Base-by-base conservation (phyloP, 2,113 vertebrate species). In the Scytalopus superciliaris region DNA sequence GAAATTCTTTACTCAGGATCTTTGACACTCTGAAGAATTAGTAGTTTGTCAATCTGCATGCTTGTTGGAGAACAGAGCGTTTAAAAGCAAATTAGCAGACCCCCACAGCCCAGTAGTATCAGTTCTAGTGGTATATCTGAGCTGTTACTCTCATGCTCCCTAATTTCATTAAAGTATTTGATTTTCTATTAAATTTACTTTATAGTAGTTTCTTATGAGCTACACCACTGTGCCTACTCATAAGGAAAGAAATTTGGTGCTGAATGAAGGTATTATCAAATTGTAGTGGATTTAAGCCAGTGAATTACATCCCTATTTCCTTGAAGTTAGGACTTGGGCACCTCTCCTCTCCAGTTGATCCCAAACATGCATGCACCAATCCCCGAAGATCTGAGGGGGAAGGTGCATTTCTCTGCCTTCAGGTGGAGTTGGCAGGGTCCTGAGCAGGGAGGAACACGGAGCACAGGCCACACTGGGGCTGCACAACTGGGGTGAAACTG, bases 1-100 rank as follows among this genome's bases (percentile, higher is more conserved):
- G 92, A 79, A 97, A 97, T 96, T 97, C 95, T 98, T 93, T 94
- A 96, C 98, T 98, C 98, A 98, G 98, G 98, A 98, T 92, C 93
- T 96, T 97, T 81, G 97, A 95, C 90, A 94, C 75, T 44, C 91
- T 93, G 84, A 85, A 92, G 95, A 88, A 76, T 82, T 96, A 42
- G 74, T 98, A 90, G 95, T 95, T 88, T 95, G 97, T 98, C 79
- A 27, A 70, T 93, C 75, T 96, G 94, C 89, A 96, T 96, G 97
- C 93, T 97, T 94, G 94, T 96, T 94, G 81, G 87, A 94, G 84
- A 84, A 95, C 90, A 96, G 96, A 96, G 95, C 90, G 85, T 95
- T 95, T 39, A 22, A 59, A 45, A 28, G 9, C n/a, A 74, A 88
- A 56, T 56, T 50, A 93, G 84, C 80, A 72, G 57, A 45, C 23